Percentiles rank a stretch among this genome's conserved stretches.
phyloP scores from a whole-genome alignment of 2,797 vertebrate genomes.

The Sphenodon punctatus region DNA sequence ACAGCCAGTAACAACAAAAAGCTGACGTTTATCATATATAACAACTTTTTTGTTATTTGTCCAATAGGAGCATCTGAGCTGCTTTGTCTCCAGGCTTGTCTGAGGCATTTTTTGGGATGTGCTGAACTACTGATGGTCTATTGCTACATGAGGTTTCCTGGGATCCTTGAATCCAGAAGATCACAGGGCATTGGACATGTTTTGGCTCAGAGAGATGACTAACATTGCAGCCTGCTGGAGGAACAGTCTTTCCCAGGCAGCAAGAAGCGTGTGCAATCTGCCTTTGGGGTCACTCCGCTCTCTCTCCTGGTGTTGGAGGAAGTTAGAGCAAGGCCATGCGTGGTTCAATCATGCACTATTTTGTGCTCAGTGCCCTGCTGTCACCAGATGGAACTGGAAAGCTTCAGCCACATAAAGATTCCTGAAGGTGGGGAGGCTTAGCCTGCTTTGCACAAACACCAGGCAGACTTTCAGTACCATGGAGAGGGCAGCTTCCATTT shows the following conservation, averaged over 20 bases:
- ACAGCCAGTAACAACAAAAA: too few relatives aligned
- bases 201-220: too few relatives aligned
- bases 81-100: fast-evolving
- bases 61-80: too few relatives aligned
- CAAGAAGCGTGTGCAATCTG: fast-evolving
- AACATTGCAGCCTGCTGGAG: fast-evolving
- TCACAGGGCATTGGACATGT: too few relatives aligned
- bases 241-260: background rate
- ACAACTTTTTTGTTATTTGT: too few relatives aligned
- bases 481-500: background rate
- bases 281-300: fast-evolving
- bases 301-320: background rate
- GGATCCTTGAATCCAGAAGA: background rate
- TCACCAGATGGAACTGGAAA: background rate
- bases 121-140: background rate
- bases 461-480: background rate
- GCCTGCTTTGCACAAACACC: background rate
- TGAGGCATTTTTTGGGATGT: background rate
- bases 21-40: too few relatives aligned
- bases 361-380: background rate
- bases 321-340: background rate
- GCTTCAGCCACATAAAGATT: background rate
- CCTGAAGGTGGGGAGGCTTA: fast-evolving
- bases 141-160: background rate
- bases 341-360: background rate